A percentile compares a stretch with the other conserved stretches of the same genome.
These are phyloP conservation scores for Chunga burmeisteri DNA, from an alignment of 2,113 vertebrate species.

Conservation along the genomic window DNA sequence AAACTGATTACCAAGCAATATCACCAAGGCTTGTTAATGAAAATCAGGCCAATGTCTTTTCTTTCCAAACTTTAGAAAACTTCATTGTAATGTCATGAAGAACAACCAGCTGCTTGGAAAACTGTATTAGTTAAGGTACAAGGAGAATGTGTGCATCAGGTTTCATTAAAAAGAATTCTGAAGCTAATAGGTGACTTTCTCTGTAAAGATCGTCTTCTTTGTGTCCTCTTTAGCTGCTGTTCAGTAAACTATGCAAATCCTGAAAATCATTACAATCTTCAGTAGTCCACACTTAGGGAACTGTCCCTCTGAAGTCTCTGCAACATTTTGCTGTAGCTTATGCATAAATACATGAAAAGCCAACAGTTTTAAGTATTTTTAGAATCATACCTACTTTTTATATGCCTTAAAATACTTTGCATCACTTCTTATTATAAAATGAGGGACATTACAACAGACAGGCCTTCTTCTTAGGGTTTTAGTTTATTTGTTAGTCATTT, in stretches of 20 bases:
- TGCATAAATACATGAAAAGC: background rate
- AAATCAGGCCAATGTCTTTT: background rate
- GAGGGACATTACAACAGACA: background rate
- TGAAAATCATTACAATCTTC: background rate
- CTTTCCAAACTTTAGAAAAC: background rate
- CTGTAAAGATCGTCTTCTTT: background rate
- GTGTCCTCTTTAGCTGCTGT: background rate
- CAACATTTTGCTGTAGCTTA: background rate
- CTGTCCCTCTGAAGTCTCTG: background rate
- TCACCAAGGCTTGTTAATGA: background rate
- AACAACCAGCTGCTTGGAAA: background rate
- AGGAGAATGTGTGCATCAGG: background rate
- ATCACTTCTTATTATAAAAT: background rate
- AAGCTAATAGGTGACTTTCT: background rate
- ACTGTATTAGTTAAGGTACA: background rate
- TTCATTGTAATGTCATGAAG: background rate
- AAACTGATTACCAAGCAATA: background rate
- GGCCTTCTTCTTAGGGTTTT: background rate
- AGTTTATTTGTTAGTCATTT: background rate
- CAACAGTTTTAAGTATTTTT: background rate
- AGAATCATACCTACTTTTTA: background rate
- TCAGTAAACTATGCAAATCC: background rate
- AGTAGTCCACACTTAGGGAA: background rate
- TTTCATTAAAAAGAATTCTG: background rate
- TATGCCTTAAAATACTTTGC: background rate